Percentiles rank a stretch among this genome's conserved stretches.
Evolutionary conservation across 2,113 vertebrate genomes (phyloP).

Genomic region (Cariama cristata): DNA sequence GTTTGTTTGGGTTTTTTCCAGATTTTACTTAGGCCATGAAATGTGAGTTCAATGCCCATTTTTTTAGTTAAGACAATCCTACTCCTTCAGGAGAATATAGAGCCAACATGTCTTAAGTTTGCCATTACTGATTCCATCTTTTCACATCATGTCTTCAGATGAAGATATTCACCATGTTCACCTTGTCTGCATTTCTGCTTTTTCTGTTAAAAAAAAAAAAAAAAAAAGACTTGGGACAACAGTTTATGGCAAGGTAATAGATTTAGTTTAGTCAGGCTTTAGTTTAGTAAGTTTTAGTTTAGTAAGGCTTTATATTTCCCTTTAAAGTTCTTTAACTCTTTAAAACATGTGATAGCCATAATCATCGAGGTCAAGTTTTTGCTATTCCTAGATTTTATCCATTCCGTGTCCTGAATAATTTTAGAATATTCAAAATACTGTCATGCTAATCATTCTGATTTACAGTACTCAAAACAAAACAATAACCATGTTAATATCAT

Average conservation of each 20-base stretch:
- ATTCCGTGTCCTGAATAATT: neutral
- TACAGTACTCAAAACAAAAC: neutral
- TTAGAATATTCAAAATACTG: neutral
- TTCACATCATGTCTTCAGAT: neutral
- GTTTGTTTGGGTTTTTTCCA: neutral
- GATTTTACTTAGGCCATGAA: neutral
- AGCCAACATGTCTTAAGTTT: neutral
- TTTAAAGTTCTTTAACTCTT: neutral
- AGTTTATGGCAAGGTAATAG: neutral
- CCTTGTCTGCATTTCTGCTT: neutral
- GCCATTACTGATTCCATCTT: neutral
- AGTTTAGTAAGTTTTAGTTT: neutral
- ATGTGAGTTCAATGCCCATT: neutral
- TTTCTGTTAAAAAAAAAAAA: neutral
- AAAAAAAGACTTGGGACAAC: neutral
- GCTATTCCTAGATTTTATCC: neutral
- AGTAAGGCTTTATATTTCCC: neutral
- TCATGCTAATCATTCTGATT: neutral
- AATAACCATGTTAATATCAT: neutral
- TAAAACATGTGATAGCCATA: neutral
- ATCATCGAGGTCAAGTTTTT: neutral
- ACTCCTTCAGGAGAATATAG: neutral
- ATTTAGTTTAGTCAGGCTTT: neutral
- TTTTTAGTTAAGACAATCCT: neutral
- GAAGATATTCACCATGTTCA: neutral